These are phyloP conservation scores for Aphidoletes aphidimyza DNA, from an alignment of 2,888 invertebrate genomes.

Conservation along the genomic window DNA sequence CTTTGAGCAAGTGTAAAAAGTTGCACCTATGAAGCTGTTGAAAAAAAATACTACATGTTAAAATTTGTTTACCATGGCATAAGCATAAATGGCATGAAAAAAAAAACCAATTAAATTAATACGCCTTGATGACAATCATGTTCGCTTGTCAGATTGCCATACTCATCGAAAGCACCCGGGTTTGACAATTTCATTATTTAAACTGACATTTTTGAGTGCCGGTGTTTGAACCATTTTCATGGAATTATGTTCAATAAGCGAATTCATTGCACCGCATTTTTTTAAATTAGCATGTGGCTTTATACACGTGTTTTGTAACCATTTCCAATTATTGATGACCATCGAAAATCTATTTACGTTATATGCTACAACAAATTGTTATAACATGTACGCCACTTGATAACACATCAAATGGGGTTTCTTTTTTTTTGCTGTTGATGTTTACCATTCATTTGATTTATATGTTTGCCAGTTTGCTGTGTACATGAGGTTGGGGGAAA, in stretches of 20 bases:
- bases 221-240: neutral
- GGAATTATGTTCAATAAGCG: no score
- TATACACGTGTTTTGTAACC: neutral
- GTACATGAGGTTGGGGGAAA: neutral
- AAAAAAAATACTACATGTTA: no score
- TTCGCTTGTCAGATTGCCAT: neutral
- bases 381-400: neutral
- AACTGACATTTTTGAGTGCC: no score
- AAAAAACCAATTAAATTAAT: neutral
- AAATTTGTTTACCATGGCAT: no score
- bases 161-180: neutral
- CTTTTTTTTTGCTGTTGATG: neutral
- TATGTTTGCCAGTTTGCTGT: no score
- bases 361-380: no score
- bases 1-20: no score
- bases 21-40: no score
- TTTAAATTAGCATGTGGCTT: neutral
- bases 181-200: no score
- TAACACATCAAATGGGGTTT: neutral
- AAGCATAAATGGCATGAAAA: no score
- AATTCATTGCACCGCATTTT: neutral
- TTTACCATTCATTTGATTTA: slow-evolving; percentile 39
- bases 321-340: neutral
- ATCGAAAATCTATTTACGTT: slow-evolving; percentile 10
- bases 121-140: neutral